Evolutionary conservation across 2,797 vertebrate species (phyloP).

Genomic region (Halcyon chelicuti): DNA sequence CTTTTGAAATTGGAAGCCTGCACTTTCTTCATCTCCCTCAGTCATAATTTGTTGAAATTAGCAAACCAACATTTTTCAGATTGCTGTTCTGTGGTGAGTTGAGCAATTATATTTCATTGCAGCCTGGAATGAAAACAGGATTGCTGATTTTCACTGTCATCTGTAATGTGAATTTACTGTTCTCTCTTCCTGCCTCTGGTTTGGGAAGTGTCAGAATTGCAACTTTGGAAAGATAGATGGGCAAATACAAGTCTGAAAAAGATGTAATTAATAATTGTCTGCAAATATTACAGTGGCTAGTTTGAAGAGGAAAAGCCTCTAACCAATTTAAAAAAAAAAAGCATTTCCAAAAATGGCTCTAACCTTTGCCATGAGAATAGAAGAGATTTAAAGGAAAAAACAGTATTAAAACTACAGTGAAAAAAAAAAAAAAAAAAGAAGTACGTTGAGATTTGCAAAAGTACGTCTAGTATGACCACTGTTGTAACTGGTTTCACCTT

Average conservation of each 20-base stretch:
- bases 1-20: background rate
- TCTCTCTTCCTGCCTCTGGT: background rate
- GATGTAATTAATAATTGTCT: background rate
- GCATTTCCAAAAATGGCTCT: background rate
- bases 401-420: background rate
- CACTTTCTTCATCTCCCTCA: background rate
- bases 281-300: background rate
- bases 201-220: background rate
- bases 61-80: background rate
- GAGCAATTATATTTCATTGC: background rate
- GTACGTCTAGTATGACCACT: background rate
- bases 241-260: background rate
- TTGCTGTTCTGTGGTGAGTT: background rate
- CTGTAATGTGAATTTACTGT: background rate
- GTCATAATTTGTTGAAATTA: background rate
- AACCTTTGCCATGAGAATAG: background rate
- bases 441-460: background rate
- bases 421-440: background rate
- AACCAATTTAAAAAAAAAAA: background rate
- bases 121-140: background rate
- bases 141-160: background rate
- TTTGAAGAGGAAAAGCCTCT: background rate
- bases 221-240: background rate
- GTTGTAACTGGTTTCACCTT: background rate
- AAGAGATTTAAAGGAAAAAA: background rate